Percentiles rank a stretch among this genome's conserved stretches.
Conservation (phyloP, 2,888 invertebrate genomes). For the Megastigmus dorsalis region DNA sequence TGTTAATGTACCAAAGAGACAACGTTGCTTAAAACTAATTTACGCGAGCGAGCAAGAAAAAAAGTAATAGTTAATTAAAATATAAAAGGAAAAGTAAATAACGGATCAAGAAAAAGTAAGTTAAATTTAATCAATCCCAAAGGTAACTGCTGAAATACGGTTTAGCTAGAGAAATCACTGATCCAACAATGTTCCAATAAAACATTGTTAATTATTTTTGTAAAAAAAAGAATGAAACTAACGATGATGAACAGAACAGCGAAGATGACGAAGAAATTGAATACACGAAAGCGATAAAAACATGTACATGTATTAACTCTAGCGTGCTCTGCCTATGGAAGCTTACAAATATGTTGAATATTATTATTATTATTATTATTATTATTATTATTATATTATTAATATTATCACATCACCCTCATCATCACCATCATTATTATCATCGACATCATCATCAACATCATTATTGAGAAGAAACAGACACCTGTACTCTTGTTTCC, state of each 20-base stretch:
- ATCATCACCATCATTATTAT: conserved; percentile 55
- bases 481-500: conserved; percentile 71
- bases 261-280: conserved; percentile 48
- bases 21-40: conserved; percentile 60
- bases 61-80: conserved; percentile 59
- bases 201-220: conserved; percentile 73
- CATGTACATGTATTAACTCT: conserved; percentile 69
- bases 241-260: conserved; percentile 39
- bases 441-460: conserved; percentile 53
- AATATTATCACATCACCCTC: conserved; percentile 50
- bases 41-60: conserved; percentile 33
- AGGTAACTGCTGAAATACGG: conserved; percentile 58
- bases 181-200: conserved; percentile 67
- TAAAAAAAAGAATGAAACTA: conserved; percentile 63
- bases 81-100: conserved; percentile 35
- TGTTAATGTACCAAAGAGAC: conserved; percentile 74
- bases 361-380: conserved; percentile 59
- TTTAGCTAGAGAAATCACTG: conserved; percentile 63
- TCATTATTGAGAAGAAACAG: conserved; percentile 59
- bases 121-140: conserved; percentile 58
- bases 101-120: conserved; percentile 30
- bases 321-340: conserved; percentile 70
- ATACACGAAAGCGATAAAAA: conserved; percentile 52
- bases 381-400: conserved; percentile 58
- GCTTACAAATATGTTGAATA: conserved; percentile 71